Evolutionary conservation across 2,888 invertebrate species (phyloP), one percentile per base, ranked within the genome.

Genomic region (Spisula solida): DNA sequence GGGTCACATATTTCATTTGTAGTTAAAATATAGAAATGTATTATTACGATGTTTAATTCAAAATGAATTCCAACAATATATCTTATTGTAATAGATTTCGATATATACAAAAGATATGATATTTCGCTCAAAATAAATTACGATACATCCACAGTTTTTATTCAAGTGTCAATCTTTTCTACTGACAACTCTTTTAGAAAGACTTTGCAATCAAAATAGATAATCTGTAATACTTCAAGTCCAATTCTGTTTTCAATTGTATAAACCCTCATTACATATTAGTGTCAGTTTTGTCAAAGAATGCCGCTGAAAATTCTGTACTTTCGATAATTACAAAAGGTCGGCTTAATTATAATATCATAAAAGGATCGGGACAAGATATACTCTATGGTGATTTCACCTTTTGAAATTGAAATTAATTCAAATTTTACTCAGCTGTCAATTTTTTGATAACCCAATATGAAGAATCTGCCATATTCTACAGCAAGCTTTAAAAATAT

Each of bases 81-180:
- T n/a, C 78, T 75, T 82, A 75, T 55, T 51, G 78, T 55, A 41
- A 25, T 48, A 47, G 16, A 51, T 48, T 85, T 85, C 41, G 81
- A 51, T 70, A 48, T 41, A 55, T 78, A 75, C 47, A 85, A 88
- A 81, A 82, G 81, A 85, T 82, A 75, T 79, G 85, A 88, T 88
- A 79, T 85, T 82, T 82, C 66, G 84, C 78, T 81, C 25, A 31
- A 85, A 75, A 83, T 83, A 85, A 88, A 88, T 82, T 78, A 88
- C 82, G 87, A 86, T 90, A 90, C 90, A 90, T 88, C 81, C 56
- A 82, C 41, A 66, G 66, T 70, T 81, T 75, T 85, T 60, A 91
- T 91, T 91, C 90, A 91, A 88, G 91, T 91, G 91, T 91, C 91
- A 91, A 34, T 31, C 60, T 29, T 51, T 82, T 85, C 83, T 81